Conservation (phyloP, 2,113 vertebrate genomes). For the Burhinus oedicnemus region DNA sequence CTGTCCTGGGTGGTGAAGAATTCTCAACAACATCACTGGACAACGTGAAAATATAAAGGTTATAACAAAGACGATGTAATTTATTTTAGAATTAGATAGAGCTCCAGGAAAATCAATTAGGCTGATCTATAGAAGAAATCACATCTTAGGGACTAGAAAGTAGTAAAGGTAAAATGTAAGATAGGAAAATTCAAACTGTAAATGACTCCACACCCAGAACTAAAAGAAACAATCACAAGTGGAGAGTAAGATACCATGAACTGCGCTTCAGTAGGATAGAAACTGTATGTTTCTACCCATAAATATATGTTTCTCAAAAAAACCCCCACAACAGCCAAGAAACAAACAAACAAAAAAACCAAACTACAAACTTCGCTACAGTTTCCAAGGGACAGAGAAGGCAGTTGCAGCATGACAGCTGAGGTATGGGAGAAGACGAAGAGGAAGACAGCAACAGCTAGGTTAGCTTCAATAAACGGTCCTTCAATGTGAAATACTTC, state of each 20-base stretch:
- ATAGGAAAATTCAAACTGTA: not conserved
- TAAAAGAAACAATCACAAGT: not conserved
- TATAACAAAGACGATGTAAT: not conserved
- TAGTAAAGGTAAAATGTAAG: not conserved
- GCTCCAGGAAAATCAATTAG: not conserved
- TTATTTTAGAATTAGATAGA: not conserved
- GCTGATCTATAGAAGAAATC: not conserved
- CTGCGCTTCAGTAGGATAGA: not conserved
- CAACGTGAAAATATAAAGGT: not conserved
- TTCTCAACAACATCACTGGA: not conserved
- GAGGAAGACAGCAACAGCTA: not conserved
- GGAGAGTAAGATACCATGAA: not conserved
- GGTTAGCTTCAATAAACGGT: not conserved
- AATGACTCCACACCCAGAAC: not conserved
- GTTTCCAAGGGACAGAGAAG: not conserved
- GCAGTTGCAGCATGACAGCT: not conserved
- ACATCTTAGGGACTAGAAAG: not conserved
- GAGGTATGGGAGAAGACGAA: not conserved
- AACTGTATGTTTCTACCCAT: not conserved
- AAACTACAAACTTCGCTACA: not conserved
- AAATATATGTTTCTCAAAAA: not conserved
- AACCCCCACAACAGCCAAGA: too few relatives aligned
- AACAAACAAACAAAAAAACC: not conserved
- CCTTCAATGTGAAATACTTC: not conserved
- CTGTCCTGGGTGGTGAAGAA: not conserved